Percentiles rank a stretch among this genome's conserved stretches.
Evolutionary conservation across 2,888 invertebrate genomes (phyloP).

Genomic region (Metellina segmentata): DNA sequence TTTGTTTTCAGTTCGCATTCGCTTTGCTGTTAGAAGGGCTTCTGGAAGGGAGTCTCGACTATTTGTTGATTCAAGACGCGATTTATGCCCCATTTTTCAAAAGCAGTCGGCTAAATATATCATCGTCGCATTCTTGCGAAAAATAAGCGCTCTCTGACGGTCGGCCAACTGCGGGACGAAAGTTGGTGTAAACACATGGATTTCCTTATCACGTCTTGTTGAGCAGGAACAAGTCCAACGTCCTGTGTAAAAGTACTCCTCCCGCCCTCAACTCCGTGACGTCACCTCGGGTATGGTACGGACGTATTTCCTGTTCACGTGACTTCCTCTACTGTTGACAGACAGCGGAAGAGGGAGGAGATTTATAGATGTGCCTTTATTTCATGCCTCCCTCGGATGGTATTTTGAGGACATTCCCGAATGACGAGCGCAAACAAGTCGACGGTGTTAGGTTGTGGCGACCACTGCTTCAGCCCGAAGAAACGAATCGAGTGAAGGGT

Average conservation of each 20-base stretch:
- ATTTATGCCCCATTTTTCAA: no score
- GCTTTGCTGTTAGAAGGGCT: no score
- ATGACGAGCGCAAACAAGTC: not conserved
- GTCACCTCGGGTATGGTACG: not conserved
- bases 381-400: not conserved
- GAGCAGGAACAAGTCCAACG: conserved; percentile 7
- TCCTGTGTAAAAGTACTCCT: conserved; percentile 46
- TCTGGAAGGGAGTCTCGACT: no score
- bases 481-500: no score
- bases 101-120: no score
- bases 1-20: no score
- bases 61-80: no score
- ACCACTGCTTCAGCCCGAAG: no score
- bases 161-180: not conserved
- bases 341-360: not conserved
- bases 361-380: not conserved
- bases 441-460: no score
- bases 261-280: conserved; percentile 14
- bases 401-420: not conserved
- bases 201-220: conserved; percentile 24
- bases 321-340: conserved; percentile 28
- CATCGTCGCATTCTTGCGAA: no score
- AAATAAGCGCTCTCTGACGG: not conserved
- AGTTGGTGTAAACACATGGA: conserved; percentile 19
- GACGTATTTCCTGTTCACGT: conserved; percentile 33